Evolutionary conservation across 2,113 vertebrate genomes (phyloP).

Genomic region (Aix galericulata): DNA sequence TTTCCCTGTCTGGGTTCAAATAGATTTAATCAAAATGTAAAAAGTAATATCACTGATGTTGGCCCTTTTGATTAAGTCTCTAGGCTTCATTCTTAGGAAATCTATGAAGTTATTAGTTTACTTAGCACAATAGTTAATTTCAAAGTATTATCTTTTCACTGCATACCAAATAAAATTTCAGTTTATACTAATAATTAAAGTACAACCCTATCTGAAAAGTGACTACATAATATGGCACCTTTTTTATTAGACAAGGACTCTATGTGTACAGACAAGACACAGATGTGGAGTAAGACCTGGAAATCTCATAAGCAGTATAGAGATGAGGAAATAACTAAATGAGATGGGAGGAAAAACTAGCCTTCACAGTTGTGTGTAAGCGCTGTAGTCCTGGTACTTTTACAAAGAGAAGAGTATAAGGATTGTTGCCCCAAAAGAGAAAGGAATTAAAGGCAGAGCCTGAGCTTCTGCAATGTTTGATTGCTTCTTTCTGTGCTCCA

Average conservation of each 20-base stretch:
- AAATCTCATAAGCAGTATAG: neutral
- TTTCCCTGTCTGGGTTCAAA: constrained; percentile 35
- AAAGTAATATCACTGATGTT: constrained; percentile 50
- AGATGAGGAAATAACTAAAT: neutral
- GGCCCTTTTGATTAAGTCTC: constrained; percentile 40
- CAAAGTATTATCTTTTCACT: constrained; percentile 17
- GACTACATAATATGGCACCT: neutral
- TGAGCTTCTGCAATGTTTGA: neutral
- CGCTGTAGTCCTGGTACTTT: neutral
- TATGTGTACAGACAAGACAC: neutral
- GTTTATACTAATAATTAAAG: constrained; percentile 33
- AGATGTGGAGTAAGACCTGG: fast-evolving
- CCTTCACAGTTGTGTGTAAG: neutral
- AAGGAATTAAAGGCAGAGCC: neutral
- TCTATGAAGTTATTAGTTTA: constrained; percentile 46
- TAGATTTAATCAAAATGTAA: constrained; percentile 43
- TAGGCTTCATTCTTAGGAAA: constrained; percentile 25
- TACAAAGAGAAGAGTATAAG: neutral
- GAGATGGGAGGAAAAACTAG: neutral
- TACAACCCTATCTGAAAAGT: neutral
- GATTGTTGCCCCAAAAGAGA: neutral
- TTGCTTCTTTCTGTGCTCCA: neutral
- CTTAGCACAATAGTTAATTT: constrained; percentile 46
- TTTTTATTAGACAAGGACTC: constrained; percentile 3
- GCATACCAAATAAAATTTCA: neutral